phyloP scores from a whole-genome alignment of 30 jellyfish, hydroid and myxozoan genomes.

The Mastigias papua region DNA sequence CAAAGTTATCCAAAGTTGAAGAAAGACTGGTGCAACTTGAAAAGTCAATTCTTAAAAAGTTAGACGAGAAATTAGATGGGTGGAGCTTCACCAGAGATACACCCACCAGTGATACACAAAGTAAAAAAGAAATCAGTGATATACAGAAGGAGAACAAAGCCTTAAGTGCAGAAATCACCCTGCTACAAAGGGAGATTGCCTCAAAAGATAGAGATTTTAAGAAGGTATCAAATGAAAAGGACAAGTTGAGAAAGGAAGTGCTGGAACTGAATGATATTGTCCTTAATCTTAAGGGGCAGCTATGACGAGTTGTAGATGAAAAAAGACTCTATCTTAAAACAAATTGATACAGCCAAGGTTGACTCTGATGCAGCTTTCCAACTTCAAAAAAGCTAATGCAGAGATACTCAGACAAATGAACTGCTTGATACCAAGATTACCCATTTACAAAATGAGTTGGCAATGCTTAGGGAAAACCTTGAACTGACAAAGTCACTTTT shows the following conservation, averaged over 20 bases:
- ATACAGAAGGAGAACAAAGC: background rate
- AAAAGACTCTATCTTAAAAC: constrained; percentile 6
- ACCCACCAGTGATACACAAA: background rate
- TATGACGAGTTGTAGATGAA: constrained; percentile 9
- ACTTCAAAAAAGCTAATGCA: constrained; percentile 7
- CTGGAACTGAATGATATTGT: constrained; percentile 8
- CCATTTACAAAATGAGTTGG: background rate
- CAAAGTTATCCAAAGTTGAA: no score
- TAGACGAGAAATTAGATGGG: background rate
- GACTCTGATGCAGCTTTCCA: constrained; percentile 18
- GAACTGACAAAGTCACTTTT: constrained; percentile 6
- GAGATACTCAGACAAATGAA: constrained; percentile 15
- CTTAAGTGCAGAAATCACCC: constrained; percentile 11
- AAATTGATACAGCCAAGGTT: constrained; percentile 7
- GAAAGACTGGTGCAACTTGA: no score
- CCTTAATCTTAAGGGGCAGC: constrained; percentile 7
- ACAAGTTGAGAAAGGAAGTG: constrained; percentile 4
- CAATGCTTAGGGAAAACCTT: constrained; percentile 7
- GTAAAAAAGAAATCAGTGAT: constrained; percentile 5
- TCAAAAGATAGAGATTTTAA: background rate
- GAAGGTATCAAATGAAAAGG: constrained; percentile 16
- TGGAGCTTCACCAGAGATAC: background rate
- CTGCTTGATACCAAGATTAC: constrained; percentile 15
- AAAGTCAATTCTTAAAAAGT: no score
- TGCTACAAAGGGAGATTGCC: constrained; percentile 10